Evolutionary conservation across 2,797 vertebrate species (phyloP).

Genomic region (Otolemur crassicaudatus): DNA sequence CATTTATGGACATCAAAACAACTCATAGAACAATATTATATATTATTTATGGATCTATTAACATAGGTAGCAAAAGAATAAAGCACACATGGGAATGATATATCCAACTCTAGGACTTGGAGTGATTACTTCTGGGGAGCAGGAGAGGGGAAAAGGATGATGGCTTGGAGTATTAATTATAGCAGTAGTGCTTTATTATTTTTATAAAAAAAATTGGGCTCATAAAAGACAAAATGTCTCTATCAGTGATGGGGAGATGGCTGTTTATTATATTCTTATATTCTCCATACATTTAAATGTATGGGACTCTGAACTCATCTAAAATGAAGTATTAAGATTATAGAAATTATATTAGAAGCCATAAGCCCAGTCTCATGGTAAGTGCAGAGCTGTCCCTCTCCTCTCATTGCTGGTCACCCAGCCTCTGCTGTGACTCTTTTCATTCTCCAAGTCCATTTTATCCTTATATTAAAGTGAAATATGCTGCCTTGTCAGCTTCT

Average conservation of each 20-base stretch:
- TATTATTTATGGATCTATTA: slow-evolving; percentile 11
- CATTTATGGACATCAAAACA: slow-evolving; percentile 41
- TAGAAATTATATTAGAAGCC: not conserved
- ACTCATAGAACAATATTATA: not conserved
- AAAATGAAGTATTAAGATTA: not conserved
- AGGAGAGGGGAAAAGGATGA: not conserved
- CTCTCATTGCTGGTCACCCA: not conserved
- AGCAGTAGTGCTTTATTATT: slow-evolving; percentile 1
- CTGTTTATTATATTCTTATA: not conserved
- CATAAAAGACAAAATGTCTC: slow-evolving; percentile 15
- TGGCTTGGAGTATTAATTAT: slow-evolving; percentile 12
- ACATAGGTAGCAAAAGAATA: slow-evolving; percentile 7
- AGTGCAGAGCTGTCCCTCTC: not conserved
- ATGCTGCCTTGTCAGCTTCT: slow-evolving; percentile 13
- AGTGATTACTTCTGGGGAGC: slow-evolving; percentile 24
- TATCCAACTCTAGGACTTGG: not conserved
- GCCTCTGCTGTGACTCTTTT: not conserved
- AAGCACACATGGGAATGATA: slow-evolving; percentile 2
- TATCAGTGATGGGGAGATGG: not conserved
- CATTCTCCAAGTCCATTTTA: slow-evolving; percentile 42
- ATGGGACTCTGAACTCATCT: not conserved
- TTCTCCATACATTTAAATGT: slow-evolving; percentile 10
- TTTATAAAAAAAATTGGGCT: not conserved
- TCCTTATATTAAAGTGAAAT: slow-evolving; percentile 49
- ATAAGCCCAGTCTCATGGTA: not conserved